A percentile compares a stretch with the other conserved stretches of the same genome.
Conservation (phyloP, 2,113 vertebrate genomes). For the Tyrannus savana region DNA sequence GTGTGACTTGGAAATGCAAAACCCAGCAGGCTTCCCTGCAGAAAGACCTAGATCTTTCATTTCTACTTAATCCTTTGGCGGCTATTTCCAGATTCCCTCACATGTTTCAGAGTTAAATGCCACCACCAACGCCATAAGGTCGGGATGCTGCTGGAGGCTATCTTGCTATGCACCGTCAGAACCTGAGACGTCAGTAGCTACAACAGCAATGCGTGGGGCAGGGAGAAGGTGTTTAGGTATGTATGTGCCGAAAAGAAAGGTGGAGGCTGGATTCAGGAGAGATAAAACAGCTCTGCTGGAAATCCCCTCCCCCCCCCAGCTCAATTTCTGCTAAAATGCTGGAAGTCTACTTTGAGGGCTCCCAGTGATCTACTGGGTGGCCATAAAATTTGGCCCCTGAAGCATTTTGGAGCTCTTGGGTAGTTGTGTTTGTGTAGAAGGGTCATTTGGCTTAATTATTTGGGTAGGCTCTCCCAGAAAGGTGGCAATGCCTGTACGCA, state of each 20-base stretch:
- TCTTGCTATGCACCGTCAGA: fast-evolving
- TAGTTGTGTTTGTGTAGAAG: constrained; percentile 15
- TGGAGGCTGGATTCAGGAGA: neutral
- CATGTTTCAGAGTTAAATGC: neutral
- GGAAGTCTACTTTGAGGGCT: neutral
- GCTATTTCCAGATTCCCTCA: neutral
- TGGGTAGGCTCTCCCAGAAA: neutral
- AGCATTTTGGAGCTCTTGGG: neutral
- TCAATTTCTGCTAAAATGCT: neutral
- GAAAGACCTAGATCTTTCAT: neutral
- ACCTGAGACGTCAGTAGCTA: neutral
- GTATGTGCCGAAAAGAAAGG: neutral
- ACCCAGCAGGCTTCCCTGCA: neutral
- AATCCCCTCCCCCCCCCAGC: neutral
- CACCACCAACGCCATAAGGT: neutral
- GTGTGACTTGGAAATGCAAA: neutral
- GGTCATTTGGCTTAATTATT: neutral
- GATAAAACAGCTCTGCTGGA: neutral
- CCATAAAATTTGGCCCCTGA: neutral
- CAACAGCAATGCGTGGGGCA: neutral
- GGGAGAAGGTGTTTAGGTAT: neutral
- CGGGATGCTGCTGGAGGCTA: neutral
- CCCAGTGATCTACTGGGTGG: neutral
- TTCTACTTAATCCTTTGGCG: neutral
- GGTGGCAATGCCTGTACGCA: neutral